Evolutionary conservation across 2,888 invertebrate species (phyloP), one percentile per base, ranked within the genome.

Genomic region (Polietes domitor): DNA sequence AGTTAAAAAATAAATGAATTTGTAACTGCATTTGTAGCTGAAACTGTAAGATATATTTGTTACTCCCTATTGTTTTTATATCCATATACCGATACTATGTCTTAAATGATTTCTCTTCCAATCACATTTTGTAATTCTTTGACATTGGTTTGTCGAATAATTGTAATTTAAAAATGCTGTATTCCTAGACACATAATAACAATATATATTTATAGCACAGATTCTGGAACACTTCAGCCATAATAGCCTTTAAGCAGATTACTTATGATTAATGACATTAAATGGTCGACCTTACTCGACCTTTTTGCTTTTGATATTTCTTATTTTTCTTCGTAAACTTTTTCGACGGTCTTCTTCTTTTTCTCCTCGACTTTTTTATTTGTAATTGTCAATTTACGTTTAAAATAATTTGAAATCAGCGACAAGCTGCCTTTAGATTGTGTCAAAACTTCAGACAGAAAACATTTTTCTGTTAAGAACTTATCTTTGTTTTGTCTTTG

Each of bases 391-490:
- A 84, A 84, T 80, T 80, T 80, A 84, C 63, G 7, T 65, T 75
- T 75, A 47, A 28, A 32, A 78, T 41, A 21, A 58, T 78, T 80
- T 77, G 43, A 77, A 80, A 77, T 72, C 72, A 72, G 65, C 77
- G 83, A 83, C 83, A 83, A 80, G 77, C 80, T 80, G 80, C 80
- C 83, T 78, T 78, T 68, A 80, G 77, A 80, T 83, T 80, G 55
- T 84, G 80, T 84, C 83, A 80, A 78, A 84, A 81, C 80, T 81
- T 80, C 24, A 78, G 70, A 81, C 71, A 75, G 47, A 43, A 65
- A 79, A 72, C n/a, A 65, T 78, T 83, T 75, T 72, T 74, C 21
- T 77, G 61, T 77, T 65, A 10, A 41, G 21, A 65, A 65, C 65
- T 65, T 83, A 80, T 83, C 73, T 72, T 70, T 77, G 63, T 74